A percentile compares a stretch with the other conserved stretches of the same genome.
These are phyloP conservation scores for Eurytemora carolleeae DNA, from an alignment of 1,140 invertebrate genomes.

Conservation along the genomic window DNA sequence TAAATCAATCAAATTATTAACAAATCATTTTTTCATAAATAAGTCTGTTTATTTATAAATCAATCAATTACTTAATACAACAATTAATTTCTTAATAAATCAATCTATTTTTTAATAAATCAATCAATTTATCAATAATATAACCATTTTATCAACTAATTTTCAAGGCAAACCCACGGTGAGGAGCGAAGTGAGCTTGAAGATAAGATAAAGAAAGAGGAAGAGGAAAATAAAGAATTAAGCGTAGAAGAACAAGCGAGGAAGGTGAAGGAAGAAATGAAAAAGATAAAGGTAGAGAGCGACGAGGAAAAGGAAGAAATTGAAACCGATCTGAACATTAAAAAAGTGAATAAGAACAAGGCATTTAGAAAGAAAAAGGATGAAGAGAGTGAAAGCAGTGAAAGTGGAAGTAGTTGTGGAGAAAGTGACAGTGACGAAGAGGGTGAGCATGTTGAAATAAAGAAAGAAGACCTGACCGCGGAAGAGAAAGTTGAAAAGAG, in stretches of 20 bases:
- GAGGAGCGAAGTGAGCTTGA: neutral
- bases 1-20: too few species aligned
- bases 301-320: neutral
- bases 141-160: too few species aligned
- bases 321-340: neutral
- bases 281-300: neutral
- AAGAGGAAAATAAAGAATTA: neutral
- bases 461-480: neutral
- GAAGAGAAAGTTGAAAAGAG: neutral
- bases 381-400: neutral
- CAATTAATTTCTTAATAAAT: too few species aligned
- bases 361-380: neutral
- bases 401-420: neutral
- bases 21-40: too few species aligned
- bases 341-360: neutral
- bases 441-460: neutral
- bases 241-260: neutral
- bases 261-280: neutral
- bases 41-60: too few species aligned
- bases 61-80: too few species aligned
- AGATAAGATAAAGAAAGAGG: neutral
- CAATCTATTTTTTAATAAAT: too few species aligned
- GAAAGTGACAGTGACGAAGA: neutral
- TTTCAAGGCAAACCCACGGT: neutral
- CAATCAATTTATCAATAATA: too few species aligned